These are phyloP conservation scores for Temnothorax ravouxi DNA, from an alignment of 2,888 invertebrate genomes.

Conservation along the genomic window DNA sequence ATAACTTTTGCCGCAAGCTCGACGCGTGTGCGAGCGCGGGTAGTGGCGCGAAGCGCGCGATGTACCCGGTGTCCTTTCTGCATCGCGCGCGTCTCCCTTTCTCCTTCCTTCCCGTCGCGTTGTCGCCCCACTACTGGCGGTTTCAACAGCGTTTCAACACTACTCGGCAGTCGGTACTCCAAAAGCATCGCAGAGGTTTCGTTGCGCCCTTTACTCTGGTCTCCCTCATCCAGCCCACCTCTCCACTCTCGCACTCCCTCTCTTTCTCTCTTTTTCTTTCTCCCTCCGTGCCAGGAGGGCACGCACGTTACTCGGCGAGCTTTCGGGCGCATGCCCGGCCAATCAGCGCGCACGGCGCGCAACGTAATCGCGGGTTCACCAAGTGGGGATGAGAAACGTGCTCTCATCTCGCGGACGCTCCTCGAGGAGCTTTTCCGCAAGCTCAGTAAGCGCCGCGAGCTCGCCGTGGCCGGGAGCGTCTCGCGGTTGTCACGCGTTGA, in stretches of 20 bases:
- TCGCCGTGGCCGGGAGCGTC: constrained; percentile 76
- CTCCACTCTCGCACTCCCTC: neutral
- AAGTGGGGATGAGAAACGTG: constrained; percentile 81
- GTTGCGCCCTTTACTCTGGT: constrained; percentile 19
- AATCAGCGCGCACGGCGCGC: constrained; percentile 74
- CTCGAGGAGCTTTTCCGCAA: constrained; percentile 66
- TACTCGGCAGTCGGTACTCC: constrained; percentile 68
- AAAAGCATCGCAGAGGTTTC: constrained; percentile 66
- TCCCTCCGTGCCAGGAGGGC: constrained; percentile 39
- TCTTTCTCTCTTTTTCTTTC: constrained; percentile 9
- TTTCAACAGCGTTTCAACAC: constrained; percentile 62
- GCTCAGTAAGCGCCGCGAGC: constrained; percentile 84
- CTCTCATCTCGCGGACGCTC: constrained; percentile 73
- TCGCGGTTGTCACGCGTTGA: constrained; percentile 46
- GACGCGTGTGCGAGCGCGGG: constrained; percentile 55
- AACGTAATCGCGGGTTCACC: constrained; percentile 45
- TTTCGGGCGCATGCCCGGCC: constrained; percentile 64
- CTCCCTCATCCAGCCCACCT: neutral
- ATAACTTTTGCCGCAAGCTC: constrained; percentile 80
- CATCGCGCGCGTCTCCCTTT: constrained; percentile 35
- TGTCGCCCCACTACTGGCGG: constrained; percentile 55
- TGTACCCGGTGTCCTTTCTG: constrained; percentile 52
- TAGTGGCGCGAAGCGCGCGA: constrained; percentile 58
- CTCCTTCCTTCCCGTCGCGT: constrained; percentile 50
- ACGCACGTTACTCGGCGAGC: constrained; percentile 57